phyloP scores from a whole-genome alignment of 2,113 vertebrate species.

The Plecotus auritus region DNA sequence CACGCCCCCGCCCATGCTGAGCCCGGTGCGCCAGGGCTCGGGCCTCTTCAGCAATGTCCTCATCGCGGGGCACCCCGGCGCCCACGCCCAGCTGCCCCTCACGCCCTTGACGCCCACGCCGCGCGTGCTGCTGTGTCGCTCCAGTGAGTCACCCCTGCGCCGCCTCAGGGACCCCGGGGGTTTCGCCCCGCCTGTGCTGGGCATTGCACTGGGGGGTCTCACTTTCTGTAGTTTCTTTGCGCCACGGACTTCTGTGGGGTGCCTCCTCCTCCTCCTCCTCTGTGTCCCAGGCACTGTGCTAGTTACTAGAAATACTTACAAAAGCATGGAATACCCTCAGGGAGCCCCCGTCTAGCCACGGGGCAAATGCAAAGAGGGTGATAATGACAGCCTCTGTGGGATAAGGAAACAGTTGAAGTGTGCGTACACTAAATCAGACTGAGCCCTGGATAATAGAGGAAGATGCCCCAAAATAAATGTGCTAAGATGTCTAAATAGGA shows the following conservation, averaged over 20 bases:
- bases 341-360: background rate
- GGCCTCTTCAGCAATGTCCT: conserved; percentile 89
- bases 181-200: background rate
- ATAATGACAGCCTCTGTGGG: background rate
- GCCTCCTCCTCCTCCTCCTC: background rate
- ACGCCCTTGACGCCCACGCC: conserved; percentile 83
- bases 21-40: conserved; percentile 88
- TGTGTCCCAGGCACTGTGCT: background rate
- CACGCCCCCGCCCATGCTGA: conserved; percentile 91
- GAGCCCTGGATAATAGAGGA: background rate
- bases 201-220: background rate
- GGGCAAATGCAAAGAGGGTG: background rate
- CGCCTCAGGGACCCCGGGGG: background rate
- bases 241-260: background rate
- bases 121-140: conserved; percentile 83
- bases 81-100: conserved; percentile 80
- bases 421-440: background rate
- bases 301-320: too few species aligned
- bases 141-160: conserved; percentile 80
- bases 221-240: accelerated
- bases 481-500: background rate
- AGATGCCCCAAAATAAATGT: background rate
- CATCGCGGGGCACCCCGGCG: conserved; percentile 66
- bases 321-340: too few species aligned
- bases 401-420: background rate